phyloP scores from a whole-genome alignment of 2,113 vertebrate species.

The Spea multiplicata region DNA sequence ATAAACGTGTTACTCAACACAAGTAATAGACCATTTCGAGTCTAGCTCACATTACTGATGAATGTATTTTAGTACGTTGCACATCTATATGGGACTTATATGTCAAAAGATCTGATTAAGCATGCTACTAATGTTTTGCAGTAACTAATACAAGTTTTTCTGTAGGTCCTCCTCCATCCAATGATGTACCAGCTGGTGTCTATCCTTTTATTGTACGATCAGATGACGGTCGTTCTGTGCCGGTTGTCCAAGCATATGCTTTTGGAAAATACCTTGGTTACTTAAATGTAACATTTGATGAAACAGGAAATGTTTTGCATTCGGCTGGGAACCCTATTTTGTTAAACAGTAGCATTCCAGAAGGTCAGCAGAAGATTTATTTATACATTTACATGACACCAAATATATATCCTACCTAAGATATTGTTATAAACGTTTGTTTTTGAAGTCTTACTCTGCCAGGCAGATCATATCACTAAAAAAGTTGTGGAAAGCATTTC shows the following conservation, averaged over 20 bases:
- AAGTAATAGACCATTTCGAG: background rate
- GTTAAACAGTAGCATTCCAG: constrained; percentile 70
- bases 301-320: constrained; percentile 71
- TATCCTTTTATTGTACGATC: constrained; percentile 83
- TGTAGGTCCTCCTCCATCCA: constrained; percentile 75
- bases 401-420: no score
- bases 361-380: constrained; percentile 67
- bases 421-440: no score
- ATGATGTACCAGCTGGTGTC: constrained; percentile 68
- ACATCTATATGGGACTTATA: no score
- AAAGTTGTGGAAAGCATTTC: no score
- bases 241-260: constrained; percentile 90
- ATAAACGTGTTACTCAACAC: no score
- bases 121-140: no score
- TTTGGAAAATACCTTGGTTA: constrained; percentile 91
- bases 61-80: no score
- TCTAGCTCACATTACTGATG: background rate
- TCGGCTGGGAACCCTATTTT: constrained; percentile 86
- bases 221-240: constrained; percentile 73
- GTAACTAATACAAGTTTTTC: background rate
- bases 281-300: constrained; percentile 81
- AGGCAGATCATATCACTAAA: no score
- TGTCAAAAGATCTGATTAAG: no score
- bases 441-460: no score
- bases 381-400: constrained; percentile 5